phyloP scores from a whole-genome alignment of 2,797 vertebrate species.

The Falco berigora region DNA sequence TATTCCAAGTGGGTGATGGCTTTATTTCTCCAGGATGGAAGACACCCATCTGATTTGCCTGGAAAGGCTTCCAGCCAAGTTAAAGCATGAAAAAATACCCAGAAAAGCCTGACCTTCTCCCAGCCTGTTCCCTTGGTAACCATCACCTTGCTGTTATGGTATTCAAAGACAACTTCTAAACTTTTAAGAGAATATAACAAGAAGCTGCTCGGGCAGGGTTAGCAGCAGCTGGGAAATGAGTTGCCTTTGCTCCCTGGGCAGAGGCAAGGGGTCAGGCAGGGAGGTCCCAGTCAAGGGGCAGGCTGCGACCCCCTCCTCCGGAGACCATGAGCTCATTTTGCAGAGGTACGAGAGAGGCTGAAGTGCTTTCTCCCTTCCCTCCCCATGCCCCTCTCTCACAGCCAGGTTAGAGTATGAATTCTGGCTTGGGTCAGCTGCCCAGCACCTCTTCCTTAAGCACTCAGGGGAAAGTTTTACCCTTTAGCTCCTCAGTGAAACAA shows the following conservation, averaged over 20 bases:
- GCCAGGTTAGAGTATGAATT: neutral
- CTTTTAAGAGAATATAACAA: slow-evolving; percentile 46
- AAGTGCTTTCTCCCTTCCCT: neutral
- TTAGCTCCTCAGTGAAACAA: neutral
- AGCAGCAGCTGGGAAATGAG: slow-evolving; percentile 10
- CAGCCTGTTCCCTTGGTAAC: slow-evolving; percentile 76
- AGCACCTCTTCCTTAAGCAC: neutral
- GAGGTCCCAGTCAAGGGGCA: neutral
- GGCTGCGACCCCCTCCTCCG: neutral
- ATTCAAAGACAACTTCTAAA: slow-evolving; percentile 73
- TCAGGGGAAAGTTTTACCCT: neutral
- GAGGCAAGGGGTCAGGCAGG: neutral
- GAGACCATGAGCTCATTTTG: neutral
- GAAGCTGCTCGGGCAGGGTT: slow-evolving; percentile 16
- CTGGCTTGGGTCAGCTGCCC: neutral
- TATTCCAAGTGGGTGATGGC: neutral
- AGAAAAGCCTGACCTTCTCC: slow-evolving; percentile 58
- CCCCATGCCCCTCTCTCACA: neutral
- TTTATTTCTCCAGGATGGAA: slow-evolving; percentile 43
- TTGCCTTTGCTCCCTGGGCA: slow-evolving; percentile 1
- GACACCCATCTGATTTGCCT: slow-evolving; percentile 43
- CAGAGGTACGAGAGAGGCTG: neutral
- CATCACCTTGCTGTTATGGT: slow-evolving; percentile 61
- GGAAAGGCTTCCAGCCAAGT: slow-evolving; percentile 58
- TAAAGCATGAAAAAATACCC: slow-evolving; percentile 64